A percentile compares a stretch with the other conserved stretches of the same genome.
phyloP scores from a whole-genome alignment of 2,113 vertebrate genomes.

The Lanius ludovicianus region DNA sequence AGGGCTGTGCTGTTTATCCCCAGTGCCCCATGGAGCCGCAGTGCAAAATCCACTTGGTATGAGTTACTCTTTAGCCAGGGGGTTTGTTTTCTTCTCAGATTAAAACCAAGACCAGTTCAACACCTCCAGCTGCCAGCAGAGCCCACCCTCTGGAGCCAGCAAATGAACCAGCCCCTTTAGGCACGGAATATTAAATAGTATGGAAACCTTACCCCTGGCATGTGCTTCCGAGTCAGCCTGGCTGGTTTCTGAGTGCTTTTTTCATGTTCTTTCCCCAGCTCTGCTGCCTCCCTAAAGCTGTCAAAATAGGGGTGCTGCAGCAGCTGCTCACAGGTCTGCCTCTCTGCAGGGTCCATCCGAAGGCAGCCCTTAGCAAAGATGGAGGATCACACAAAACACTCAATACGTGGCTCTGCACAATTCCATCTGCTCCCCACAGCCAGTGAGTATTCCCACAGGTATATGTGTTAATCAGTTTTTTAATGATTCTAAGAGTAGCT shows the following conservation, averaged over 20 bases:
- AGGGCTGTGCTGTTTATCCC: not conserved
- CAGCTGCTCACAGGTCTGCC: slow-evolving; percentile 87
- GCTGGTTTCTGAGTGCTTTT: slow-evolving; percentile 69
- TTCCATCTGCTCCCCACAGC: not conserved
- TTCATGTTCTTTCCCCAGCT: slow-evolving; percentile 71
- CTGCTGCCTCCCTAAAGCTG: slow-evolving; percentile 75
- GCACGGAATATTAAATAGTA: accelerated
- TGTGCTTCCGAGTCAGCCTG: slow-evolving; percentile 76
- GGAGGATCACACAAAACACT: not conserved
- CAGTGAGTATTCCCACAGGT: accelerated
- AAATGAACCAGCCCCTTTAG: not conserved
- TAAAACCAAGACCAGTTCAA: not conserved
- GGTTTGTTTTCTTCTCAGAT: not conserved
- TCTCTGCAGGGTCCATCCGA: slow-evolving; percentile 87
- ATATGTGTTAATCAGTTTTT: accelerated
- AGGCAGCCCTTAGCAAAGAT: slow-evolving; percentile 81
- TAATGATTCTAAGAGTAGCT: not conserved
- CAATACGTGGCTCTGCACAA: not conserved
- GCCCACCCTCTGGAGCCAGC: not conserved
- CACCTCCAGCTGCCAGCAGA: not conserved
- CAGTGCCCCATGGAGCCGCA: not conserved
- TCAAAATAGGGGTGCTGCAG: slow-evolving; percentile 89
- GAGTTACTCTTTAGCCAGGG: not conserved
- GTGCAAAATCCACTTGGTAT: not conserved
- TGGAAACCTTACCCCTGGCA: slow-evolving; percentile 76